Percentiles rank a stretch among this genome's conserved stretches.
These are phyloP conservation scores for Calyptommatus sinebrachiatus DNA, from an alignment of 2,113 vertebrate genomes.

Conservation along the genomic window DNA sequence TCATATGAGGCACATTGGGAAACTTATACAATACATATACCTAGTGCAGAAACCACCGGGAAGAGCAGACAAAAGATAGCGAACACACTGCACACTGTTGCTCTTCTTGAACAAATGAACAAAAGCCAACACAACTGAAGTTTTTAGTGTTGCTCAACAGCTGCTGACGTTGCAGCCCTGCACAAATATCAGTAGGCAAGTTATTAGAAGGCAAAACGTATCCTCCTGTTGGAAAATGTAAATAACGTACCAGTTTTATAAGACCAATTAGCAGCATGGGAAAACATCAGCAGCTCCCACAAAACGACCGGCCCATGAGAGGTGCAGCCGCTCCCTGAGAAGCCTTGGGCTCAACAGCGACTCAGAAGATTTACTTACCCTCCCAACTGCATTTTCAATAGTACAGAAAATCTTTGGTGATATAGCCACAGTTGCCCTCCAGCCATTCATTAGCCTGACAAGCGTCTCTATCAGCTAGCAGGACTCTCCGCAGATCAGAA, in stretches of 20 bases:
- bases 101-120: neutral
- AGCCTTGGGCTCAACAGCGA: neutral
- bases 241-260: neutral
- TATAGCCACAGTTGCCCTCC: neutral
- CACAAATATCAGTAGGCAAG: neutral
- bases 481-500: neutral
- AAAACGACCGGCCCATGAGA: neutral
- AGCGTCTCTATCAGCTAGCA: neutral
- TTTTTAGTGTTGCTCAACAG: no score
- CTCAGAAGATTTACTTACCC: slow-evolving; percentile 16
- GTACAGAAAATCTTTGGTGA: slow-evolving; percentile 31
- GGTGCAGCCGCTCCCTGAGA: neutral
- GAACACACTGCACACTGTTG: neutral
- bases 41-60: neutral
- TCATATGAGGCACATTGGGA: neutral
- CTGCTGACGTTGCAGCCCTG: neutral
- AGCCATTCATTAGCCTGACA: neutral
- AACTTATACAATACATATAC: neutral
- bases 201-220: neutral
- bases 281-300: neutral
- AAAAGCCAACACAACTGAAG: neutral
- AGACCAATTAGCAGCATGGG: neutral
- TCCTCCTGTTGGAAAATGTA: neutral
- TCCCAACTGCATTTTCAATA: neutral
- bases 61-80: neutral